Conservation (phyloP, 2,113 vertebrate species). For the Natator depressus region DNA sequence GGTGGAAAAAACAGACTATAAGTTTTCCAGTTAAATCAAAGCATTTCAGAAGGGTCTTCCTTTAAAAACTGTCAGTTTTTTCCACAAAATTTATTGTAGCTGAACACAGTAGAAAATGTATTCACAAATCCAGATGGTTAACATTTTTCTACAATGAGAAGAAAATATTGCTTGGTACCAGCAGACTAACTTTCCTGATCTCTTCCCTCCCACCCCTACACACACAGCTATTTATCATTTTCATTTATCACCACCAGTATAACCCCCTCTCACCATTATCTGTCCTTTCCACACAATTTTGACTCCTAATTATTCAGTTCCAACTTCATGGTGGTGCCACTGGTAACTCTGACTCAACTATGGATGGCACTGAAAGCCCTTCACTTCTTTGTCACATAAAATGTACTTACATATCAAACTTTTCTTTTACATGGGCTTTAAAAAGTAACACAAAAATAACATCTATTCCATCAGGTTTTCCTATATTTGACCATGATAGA, state of each 20-base stretch:
- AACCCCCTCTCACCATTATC: background rate
- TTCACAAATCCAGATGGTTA: too few species aligned
- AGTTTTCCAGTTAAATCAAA: background rate
- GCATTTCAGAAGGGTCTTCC: background rate
- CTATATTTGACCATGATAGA: conserved; percentile 18
- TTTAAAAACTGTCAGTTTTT: background rate
- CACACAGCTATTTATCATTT: too few species aligned
- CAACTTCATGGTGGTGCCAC: rapidly evolving
- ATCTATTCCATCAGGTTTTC: conserved; percentile 18
- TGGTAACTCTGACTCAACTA: conserved; percentile 8
- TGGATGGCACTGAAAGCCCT: conserved; percentile 16
- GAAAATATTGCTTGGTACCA: background rate
- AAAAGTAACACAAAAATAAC: background rate
- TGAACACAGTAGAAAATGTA: too few species aligned
- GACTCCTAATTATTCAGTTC: background rate
- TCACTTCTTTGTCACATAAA: background rate
- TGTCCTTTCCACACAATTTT: background rate
- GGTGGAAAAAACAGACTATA: background rate
- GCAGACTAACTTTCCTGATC: too few species aligned
- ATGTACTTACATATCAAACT: conserved; percentile 8
- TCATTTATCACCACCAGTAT: background rate
- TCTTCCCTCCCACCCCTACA: too few species aligned
- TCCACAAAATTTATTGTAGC: too few species aligned
- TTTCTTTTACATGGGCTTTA: conserved; percentile 32
- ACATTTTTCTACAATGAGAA: background rate